Percentiles rank a stretch among this genome's conserved stretches.
phyloP scores from a whole-genome alignment of 2,113 vertebrate species.

The Orycteropus afer region DNA sequence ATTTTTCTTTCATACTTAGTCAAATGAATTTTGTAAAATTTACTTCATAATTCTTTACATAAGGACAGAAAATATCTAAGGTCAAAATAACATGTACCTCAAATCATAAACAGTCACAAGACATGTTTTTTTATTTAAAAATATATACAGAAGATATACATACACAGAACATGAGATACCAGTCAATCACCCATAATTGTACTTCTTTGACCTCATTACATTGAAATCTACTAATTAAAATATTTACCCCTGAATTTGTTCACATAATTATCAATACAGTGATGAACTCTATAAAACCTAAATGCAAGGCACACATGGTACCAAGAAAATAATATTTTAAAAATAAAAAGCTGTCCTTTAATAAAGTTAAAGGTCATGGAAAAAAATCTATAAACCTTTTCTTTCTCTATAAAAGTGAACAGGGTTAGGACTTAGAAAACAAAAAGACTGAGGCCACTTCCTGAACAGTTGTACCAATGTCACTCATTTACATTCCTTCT shows the following conservation, averaged over 20 bases:
- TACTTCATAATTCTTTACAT: background rate
- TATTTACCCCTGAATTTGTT: background rate
- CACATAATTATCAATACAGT: background rate
- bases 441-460: background rate
- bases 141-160: background rate
- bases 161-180: background rate
- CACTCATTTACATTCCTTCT: slow-evolving; percentile 29
- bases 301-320: background rate
- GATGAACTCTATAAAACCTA: background rate
- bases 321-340: background rate
- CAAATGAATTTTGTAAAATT: background rate
- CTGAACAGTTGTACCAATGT: background rate
- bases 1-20: background rate
- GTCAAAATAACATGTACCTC: background rate
- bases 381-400: slow-evolving; percentile 9
- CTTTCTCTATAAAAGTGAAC: background rate
- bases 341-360: background rate
- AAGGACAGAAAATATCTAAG: background rate
- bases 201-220: background rate
- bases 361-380: background rate
- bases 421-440: background rate
- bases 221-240: background rate
- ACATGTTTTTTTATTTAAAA: background rate
- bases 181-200: background rate
- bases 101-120: background rate